Evolutionary conservation across 2,113 vertebrate genomes (phyloP).

Genomic region (Lepidothrix coronata): DNA sequence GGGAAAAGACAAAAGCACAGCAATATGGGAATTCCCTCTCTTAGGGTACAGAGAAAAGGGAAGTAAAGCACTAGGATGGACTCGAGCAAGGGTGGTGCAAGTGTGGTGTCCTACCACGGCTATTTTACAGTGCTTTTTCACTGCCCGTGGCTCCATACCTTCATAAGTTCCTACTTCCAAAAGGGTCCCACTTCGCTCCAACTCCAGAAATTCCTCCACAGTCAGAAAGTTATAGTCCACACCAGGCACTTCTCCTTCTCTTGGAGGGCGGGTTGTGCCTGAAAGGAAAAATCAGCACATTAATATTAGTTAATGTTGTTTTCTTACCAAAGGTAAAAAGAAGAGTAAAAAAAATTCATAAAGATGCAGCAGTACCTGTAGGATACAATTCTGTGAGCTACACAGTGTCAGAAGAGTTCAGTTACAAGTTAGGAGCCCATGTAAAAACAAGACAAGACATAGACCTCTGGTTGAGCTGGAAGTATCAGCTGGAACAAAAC

Average conservation of each 20-base stretch:
- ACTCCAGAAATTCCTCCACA: slow-evolving; percentile 90
- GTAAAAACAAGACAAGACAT: neutral
- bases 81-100: fast-evolving
- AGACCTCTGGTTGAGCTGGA: neutral
- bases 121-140: neutral
- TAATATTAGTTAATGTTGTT: neutral
- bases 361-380: neutral
- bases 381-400: neutral
- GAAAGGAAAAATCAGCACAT: neutral
- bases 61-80: neutral
- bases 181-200: slow-evolving; percentile 92
- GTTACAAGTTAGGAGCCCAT: neutral
- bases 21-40: neutral
- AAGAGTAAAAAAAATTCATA: neutral
- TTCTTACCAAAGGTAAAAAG: neutral
- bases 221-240: slow-evolving; percentile 98
- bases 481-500: neutral
- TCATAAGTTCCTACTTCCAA: slow-evolving; percentile 97
- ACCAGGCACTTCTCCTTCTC: slow-evolving; percentile 94
- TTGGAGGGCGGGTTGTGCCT: slow-evolving; percentile 95
- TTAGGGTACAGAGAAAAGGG: neutral
- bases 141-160: slow-evolving; percentile 71
- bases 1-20: neutral
- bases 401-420: neutral
- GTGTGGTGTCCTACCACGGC: fast-evolving